Evolutionary conservation across 1,140 invertebrate species (phyloP).

Genomic region (Cyclina sinensis): DNA sequence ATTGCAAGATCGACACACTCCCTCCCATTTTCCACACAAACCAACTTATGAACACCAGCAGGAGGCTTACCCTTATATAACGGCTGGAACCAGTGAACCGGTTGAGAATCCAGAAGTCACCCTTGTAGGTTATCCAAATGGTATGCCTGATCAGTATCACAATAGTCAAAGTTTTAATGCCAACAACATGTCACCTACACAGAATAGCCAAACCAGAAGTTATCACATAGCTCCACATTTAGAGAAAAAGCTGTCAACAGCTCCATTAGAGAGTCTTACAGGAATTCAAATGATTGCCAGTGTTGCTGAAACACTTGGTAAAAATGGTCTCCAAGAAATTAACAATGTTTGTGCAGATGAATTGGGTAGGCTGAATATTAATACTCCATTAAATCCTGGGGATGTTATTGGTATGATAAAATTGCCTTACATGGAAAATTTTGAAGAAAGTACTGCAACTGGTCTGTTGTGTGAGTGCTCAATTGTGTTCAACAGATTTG

Average conservation of each 20-base stretch:
- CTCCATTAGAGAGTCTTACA: neutral
- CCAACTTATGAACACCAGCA: neutral
- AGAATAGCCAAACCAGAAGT: neutral
- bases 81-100: neutral
- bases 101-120: neutral
- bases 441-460: neutral
- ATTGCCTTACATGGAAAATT: slow-evolving; percentile 41
- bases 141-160: neutral
- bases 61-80: neutral
- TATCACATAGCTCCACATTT: neutral
- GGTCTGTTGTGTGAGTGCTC: slow-evolving; percentile 36
- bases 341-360: neutral
- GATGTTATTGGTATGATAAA: slow-evolving; percentile 9
- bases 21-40: neutral
- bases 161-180: neutral
- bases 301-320: slow-evolving; percentile 20
- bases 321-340: neutral
- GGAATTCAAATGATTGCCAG: slow-evolving; percentile 28
- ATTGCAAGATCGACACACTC: neutral
- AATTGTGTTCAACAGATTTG: slow-evolving; percentile 43
- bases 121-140: neutral
- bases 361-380: neutral
- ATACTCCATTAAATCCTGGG: neutral
- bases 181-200: neutral
- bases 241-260: neutral